phyloP scores from a whole-genome alignment of 1,140 invertebrate species.

The Diploscapter pachys region DNA sequence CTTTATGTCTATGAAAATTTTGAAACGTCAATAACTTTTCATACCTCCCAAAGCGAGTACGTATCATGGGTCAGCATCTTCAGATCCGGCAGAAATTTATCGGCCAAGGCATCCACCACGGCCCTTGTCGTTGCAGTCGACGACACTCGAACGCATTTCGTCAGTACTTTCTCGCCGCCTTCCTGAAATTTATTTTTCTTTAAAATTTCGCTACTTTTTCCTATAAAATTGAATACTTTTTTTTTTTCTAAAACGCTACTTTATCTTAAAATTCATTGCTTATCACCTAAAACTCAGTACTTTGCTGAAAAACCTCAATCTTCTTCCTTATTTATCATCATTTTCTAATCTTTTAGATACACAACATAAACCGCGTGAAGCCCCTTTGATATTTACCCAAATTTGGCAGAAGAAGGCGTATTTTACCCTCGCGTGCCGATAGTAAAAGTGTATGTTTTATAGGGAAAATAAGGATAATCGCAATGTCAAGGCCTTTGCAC shows the following conservation, averaged over 20 bases:
- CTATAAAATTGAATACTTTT: not conserved
- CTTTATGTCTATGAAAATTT: no score
- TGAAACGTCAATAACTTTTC: conserved; percentile 62
- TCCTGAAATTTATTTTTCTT: conserved; percentile 68
- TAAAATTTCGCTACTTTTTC: not conserved
- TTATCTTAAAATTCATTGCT: no score
- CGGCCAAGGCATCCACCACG: conserved; percentile 91
- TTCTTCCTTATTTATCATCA: not conserved
- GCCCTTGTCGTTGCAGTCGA: conserved; percentile 88
- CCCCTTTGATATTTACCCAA: no score
- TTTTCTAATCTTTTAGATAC: not conserved
- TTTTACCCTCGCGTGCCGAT: no score
- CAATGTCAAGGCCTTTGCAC: not conserved
- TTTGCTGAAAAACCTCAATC: not conserved
- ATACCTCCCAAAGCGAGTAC: conserved; percentile 94
- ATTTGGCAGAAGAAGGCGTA: no score
- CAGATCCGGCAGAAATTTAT: conserved; percentile 98
- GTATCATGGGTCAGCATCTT: conserved; percentile 86
- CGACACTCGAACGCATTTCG: conserved; percentile 95
- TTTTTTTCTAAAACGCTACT: not conserved
- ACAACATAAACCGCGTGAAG: no score
- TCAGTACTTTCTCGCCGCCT: conserved; percentile 67
- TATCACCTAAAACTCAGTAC: not conserved
- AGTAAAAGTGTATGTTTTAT: no score
- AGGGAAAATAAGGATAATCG: not conserved